A percentile compares a stretch with the other conserved stretches of the same genome.
These are phyloP conservation scores for Anthopleura sola DNA, from an alignment of 64 coral and sea anemone genomes.

Conservation along the genomic window DNA sequence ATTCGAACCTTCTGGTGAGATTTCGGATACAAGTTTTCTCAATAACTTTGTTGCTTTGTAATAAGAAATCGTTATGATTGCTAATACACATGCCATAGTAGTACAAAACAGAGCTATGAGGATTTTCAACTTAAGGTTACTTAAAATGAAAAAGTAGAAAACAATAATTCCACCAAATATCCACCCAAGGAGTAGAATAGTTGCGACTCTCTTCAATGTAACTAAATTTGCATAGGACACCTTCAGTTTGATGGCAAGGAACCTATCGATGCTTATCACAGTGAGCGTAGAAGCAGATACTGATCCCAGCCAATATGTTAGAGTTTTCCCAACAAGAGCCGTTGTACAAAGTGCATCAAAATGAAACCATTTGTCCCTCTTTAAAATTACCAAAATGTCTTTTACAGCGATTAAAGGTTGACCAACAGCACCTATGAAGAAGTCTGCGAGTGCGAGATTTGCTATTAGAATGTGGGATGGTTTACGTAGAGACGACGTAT, in stretches of 20 bases:
- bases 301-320: neutral
- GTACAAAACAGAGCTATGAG: neutral
- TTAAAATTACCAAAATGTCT: neutral
- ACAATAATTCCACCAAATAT: neutral
- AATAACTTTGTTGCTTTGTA: neutral
- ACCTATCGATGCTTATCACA: neutral
- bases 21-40: neutral
- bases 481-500: neutral
- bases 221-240: neutral
- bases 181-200: neutral
- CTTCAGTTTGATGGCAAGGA: neutral
- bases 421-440: neutral
- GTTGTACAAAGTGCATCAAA: neutral
- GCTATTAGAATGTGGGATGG: neutral
- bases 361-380: neutral
- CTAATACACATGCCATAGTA: neutral
- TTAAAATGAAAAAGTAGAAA: neutral
- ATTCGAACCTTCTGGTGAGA: neutral
- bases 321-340: neutral
- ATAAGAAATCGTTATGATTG: neutral
- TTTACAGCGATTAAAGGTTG: neutral
- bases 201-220: neutral
- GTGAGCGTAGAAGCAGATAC: neutral
- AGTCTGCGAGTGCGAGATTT: conserved; percentile 10
- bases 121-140: neutral